phyloP scores from a whole-genome alignment of 2,113 vertebrate genomes.

The Azemiops feae region DNA sequence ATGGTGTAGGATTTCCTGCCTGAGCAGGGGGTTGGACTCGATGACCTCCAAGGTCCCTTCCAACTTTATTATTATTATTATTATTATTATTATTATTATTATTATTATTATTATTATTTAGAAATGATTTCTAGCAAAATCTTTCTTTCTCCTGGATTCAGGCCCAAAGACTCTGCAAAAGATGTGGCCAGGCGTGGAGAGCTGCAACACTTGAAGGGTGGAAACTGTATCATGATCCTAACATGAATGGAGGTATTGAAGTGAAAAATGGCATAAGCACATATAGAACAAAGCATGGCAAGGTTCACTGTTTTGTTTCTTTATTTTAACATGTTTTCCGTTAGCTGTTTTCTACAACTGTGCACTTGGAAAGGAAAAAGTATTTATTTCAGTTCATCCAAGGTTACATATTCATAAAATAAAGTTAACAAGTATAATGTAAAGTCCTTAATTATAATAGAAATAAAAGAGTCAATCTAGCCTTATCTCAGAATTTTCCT shows the following conservation, averaged over 20 bases:
- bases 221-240: slow-evolving; percentile 97
- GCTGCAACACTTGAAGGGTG: slow-evolving; percentile 96
- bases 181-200: slow-evolving; percentile 97
- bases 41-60: no score
- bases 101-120: no score
- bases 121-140: not conserved
- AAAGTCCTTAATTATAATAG: not conserved
- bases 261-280: slow-evolving; percentile 5
- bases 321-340: not conserved
- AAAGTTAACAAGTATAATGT: not conserved
- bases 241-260: slow-evolving; percentile 81
- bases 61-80: no score
- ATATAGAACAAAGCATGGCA: not conserved
- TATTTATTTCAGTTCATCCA: not conserved
- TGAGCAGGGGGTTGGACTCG: no score
- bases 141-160: slow-evolving; percentile 39
- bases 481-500: not conserved
- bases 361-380: not conserved
- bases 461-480: not conserved
- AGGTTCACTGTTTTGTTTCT: not conserved
- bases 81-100: no score
- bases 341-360: not conserved
- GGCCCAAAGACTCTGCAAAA: slow-evolving; percentile 94
- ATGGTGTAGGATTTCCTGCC: no score
- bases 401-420: not conserved